Conservation (phyloP, 2,888 invertebrate species). For the Syrphus vitripennis region DNA sequence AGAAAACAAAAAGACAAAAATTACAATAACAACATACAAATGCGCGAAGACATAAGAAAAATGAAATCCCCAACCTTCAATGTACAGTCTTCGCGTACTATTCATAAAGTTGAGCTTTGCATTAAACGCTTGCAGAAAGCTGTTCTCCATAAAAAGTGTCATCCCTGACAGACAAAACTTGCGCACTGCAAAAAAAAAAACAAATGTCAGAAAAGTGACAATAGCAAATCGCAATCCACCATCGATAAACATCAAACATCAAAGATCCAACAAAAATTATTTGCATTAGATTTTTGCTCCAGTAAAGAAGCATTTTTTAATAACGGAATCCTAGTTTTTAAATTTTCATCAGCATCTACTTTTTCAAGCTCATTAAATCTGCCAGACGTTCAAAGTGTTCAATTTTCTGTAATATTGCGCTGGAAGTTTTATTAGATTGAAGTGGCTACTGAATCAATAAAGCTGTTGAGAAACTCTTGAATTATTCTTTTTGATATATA, state of each 20-base stretch:
- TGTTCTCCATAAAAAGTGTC: neutral
- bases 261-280: neutral
- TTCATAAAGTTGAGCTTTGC: neutral
- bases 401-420: neutral
- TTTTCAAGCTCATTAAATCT: neutral
- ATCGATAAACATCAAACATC: neutral
- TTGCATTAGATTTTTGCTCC: neutral
- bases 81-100: too few relatives aligned
- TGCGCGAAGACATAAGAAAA: too few relatives aligned
- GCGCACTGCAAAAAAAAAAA: neutral
- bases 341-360: neutral
- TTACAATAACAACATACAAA: too few relatives aligned
- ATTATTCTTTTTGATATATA: conserved; percentile 16
- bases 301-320: neutral
- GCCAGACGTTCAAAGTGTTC: neutral
- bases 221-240: neutral
- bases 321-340: conserved; percentile 1
- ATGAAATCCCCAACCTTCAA: too few relatives aligned
- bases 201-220: neutral
- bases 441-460: conserved; percentile 57
- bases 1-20: too few relatives aligned
- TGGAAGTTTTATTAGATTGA: conserved; percentile 5
- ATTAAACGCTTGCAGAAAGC: neutral
- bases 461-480: conserved; percentile 49
- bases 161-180: neutral